Base-by-base conservation (phyloP, 2,113 vertebrate genomes). In the Nycticryphes semicollaris region DNA sequence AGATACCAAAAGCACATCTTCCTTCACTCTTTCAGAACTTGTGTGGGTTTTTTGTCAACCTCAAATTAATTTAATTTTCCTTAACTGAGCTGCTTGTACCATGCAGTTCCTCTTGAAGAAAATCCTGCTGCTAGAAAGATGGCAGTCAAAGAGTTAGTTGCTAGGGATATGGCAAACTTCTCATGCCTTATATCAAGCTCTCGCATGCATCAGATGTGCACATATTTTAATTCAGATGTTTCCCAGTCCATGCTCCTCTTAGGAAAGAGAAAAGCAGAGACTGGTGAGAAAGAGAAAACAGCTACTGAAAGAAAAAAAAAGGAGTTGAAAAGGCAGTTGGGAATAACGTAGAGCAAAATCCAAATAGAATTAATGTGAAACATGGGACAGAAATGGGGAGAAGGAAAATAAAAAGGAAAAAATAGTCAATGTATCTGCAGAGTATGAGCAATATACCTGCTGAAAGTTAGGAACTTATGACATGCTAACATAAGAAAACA, bases 21-120 rank as follows among this genome's bases (percentile, higher is more conserved):
- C 89, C 82, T 96, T 82, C n/a, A 37, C 50, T 88, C 90, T 95
- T 86, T 93, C 53, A 86, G 70, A 85, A 91, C 53, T 89, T 96
- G 74, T 95, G 64, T 54, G 39, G 43, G 28, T 2, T 51, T 90
- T 93, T 95, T 96, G 85, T 93, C 77, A 94, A 91, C 79, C 56
- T 50, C n/a, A 86, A 84, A 87, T 93, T 82, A 7, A 83, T 87
- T 85, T 95, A 72, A 75, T 94, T 96, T 96, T 63, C 30, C 47
- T 96, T 80, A 89, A 73, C 72, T 53, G 56, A 84, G 69, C n/a
- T 62, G 68, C 80, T 78, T 89, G 35, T 54, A 41, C 75, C 14
- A 21, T 30, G 31, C 79, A 82, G 27, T 81, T 54, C 28, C 28
- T 81, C 39, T 93, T 81, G 76, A 67, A 93, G 84, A 89, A 84